These are phyloP conservation scores for Colaptes auratus DNA, from an alignment of 2,113 vertebrate species.

Conservation along the genomic window DNA sequence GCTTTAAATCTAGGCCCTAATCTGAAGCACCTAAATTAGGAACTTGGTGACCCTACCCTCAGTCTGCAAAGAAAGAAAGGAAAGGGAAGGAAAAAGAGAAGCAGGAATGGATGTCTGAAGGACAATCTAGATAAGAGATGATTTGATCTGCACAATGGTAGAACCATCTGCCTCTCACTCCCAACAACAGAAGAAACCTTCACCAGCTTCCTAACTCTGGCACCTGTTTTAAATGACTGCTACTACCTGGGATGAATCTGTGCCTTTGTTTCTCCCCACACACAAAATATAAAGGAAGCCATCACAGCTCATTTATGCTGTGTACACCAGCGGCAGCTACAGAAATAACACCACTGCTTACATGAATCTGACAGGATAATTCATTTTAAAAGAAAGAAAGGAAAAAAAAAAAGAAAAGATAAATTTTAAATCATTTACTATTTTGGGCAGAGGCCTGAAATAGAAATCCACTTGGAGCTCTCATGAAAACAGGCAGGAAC, in stretches of 20 bases:
- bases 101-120: not conserved
- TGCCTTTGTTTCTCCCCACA: not conserved
- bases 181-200: not conserved
- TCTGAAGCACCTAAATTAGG: not conserved
- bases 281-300: not conserved
- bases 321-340: not conserved
- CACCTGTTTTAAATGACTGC: not conserved
- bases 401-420: not conserved
- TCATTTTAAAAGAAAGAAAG: not conserved
- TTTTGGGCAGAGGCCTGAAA: constrained; percentile 23
- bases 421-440: not conserved
- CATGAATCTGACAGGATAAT: not conserved
- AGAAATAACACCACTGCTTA: constrained; percentile 34
- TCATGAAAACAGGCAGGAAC: constrained; percentile 35
- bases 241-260: not conserved
- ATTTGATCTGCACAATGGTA: not conserved
- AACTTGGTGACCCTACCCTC: not conserved
- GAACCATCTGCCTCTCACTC: not conserved
- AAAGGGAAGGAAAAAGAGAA: not conserved
- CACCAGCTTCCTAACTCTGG: not conserved
- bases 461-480: constrained; percentile 20
- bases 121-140: not conserved
- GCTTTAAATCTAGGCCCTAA: not conserved
- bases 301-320: not conserved
- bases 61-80: not conserved